phyloP scores from a whole-genome alignment of 2,113 vertebrate species.

The Nothocercus nigrocapillus region DNA sequence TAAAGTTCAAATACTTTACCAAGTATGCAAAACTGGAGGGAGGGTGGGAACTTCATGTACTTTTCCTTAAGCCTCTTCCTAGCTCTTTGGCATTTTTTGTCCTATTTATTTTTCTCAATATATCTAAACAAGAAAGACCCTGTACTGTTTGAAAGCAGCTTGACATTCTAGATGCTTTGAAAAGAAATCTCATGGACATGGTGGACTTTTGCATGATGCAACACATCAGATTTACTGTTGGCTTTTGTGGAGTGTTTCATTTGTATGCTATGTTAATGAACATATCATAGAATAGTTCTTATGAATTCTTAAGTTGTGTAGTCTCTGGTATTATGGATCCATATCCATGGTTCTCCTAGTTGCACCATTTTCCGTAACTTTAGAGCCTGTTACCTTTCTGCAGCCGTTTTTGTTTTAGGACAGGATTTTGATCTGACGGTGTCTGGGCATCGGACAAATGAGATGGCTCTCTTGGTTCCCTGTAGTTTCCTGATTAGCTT shows the following conservation, averaged over 20 bases:
- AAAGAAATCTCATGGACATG: not conserved
- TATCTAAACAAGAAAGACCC: not conserved
- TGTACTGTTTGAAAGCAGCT: not conserved
- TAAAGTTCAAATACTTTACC: not conserved
- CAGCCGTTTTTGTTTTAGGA: not conserved
- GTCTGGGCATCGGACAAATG: not conserved
- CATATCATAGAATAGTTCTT: accelerated
- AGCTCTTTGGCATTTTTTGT: not conserved
- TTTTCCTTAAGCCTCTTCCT: not conserved
- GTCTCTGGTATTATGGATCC: not conserved
- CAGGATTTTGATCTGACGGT: not conserved
- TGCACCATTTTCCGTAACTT: not conserved
- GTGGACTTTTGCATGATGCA: not conserved
- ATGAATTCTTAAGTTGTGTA: not conserved
- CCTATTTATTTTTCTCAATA: not conserved
- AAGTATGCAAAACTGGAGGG: not conserved
- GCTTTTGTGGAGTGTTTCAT: not conserved
- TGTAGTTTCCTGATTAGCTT: not conserved
- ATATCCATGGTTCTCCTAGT: not conserved
- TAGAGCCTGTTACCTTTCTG: not conserved
- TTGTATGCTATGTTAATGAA: not conserved
- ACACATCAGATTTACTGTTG: not conserved
- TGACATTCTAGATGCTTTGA: not conserved
- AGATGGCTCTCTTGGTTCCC: not conserved
- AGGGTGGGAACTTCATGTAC: not conserved